Evolutionary conservation across 1,140 invertebrate genomes (phyloP).

Genomic region (Danaus melanippus): DNA sequence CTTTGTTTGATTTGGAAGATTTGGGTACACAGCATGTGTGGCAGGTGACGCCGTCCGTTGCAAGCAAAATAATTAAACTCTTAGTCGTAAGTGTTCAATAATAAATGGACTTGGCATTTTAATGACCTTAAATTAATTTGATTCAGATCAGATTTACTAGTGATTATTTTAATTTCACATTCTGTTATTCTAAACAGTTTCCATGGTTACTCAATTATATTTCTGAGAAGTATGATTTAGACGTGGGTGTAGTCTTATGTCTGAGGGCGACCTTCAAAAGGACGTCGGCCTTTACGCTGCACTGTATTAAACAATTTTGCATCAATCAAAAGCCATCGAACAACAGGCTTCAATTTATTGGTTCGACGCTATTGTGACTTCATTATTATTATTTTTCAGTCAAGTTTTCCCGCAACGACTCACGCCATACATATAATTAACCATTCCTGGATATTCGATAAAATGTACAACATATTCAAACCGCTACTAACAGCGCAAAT

Average conservation of each 20-base stretch:
- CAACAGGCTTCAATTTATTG: constrained; percentile 2
- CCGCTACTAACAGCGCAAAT: constrained; percentile 80
- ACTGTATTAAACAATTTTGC: constrained; percentile 2
- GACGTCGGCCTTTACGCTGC: constrained; percentile 3
- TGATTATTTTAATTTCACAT: too few species aligned
- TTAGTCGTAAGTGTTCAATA: constrained; percentile 73
- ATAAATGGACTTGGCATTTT: too few species aligned
- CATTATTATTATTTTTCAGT: constrained; percentile 64
- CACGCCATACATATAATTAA: constrained; percentile 84
- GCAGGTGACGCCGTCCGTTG: constrained; percentile 80
- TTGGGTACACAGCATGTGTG: constrained; percentile 80
- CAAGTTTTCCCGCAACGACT: constrained; percentile 81
- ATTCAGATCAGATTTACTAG: too few species aligned
- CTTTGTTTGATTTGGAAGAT: constrained; percentile 81
- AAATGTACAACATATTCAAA: constrained; percentile 83
- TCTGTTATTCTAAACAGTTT: too few species aligned
- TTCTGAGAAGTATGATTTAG: too few species aligned
- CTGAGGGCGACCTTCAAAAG: constrained; percentile 1
- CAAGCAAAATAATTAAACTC: constrained; percentile 76
- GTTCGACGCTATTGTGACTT: not conserved
- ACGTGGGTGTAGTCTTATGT: not conserved
- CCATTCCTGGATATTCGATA: constrained; percentile 86
- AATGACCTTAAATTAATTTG: too few species aligned
- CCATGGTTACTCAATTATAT: too few species aligned
- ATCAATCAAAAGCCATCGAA: constrained; percentile 1